Percentiles rank a stretch among this genome's conserved stretches.
These are phyloP conservation scores for Temnothorax unifasciatus DNA, from an alignment of 2,888 invertebrate genomes.

Conservation along the genomic window DNA sequence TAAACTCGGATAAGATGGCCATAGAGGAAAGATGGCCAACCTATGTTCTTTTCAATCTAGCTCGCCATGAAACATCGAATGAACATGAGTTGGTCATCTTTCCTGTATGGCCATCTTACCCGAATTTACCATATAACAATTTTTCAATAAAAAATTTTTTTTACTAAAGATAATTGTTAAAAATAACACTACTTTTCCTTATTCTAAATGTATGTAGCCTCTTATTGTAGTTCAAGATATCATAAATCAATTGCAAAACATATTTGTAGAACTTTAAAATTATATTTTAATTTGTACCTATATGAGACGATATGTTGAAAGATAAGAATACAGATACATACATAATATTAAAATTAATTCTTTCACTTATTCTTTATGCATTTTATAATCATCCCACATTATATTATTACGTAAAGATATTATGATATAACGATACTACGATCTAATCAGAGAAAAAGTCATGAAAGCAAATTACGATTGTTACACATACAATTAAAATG, in stretches of 20 bases:
- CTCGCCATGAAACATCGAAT: too few species aligned
- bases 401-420: neutral
- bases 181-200: too few species aligned
- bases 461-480: neutral
- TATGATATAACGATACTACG: too few species aligned
- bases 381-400: neutral
- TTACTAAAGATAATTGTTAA: too few species aligned
- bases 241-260: neutral
- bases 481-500: neutral
- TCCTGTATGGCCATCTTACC: too few species aligned
- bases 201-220: too few species aligned
- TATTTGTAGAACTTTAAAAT: neutral
- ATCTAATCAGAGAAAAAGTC: neutral
- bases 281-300: neutral
- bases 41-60: too few species aligned
- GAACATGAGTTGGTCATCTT: too few species aligned
- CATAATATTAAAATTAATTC: neutral
- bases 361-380: neutral
- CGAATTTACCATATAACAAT: too few species aligned
- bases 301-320: neutral
- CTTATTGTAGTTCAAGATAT: neutral
- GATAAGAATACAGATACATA: neutral
- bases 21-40: too few species aligned
- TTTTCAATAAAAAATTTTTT: too few species aligned
- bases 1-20: too few species aligned